phyloP scores from a whole-genome alignment of 2,113 vertebrate species.

The Arizona elegans region DNA sequence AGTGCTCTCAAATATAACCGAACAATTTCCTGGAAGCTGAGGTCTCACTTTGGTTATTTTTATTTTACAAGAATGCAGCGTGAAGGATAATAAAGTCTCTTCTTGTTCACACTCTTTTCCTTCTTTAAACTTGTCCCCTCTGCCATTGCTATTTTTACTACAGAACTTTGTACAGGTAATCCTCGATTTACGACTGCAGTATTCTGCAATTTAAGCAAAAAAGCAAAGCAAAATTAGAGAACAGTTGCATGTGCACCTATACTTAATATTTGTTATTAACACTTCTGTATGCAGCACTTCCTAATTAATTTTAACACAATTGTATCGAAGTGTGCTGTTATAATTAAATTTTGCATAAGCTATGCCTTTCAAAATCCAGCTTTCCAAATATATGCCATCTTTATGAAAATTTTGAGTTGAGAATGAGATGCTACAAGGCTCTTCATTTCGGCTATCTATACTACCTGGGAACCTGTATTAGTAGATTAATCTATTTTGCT shows the following conservation, averaged over 20 bases:
- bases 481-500: neutral
- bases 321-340: neutral
- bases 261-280: neutral
- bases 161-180: neutral
- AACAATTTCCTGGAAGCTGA: neutral
- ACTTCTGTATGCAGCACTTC: neutral
- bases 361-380: neutral
- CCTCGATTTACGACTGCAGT: neutral
- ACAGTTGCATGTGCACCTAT: neutral
- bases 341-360: neutral
- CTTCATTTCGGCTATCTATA: neutral
- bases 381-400: neutral
- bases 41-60: neutral
- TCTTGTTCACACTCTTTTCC: neutral
- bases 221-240: neutral
- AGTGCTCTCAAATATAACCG: neutral
- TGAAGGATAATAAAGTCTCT: neutral
- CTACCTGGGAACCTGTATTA: neutral
- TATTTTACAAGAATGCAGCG: neutral
- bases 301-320: neutral
- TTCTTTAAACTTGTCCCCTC: neutral
- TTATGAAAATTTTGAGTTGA: neutral
- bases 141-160: neutral
- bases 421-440: neutral
- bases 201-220: neutral